Conservation (phyloP, 35 echinoderm and acorn worm species). For the Heliocidaris erythrogramma region DNA sequence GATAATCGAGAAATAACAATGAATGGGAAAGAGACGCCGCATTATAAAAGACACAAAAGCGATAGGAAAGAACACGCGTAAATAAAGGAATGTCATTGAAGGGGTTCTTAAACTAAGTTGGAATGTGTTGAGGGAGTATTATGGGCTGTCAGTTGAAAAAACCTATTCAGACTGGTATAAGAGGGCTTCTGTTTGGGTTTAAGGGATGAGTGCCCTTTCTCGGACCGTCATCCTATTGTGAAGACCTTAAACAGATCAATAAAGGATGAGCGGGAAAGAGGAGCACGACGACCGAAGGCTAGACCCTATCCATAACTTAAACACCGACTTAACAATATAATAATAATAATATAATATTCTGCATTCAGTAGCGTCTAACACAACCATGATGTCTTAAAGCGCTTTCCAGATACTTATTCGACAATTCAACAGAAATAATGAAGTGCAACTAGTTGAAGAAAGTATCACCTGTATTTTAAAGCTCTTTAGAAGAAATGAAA, state of each 20-base stretch:
- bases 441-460: too few species aligned
- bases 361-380: too few species aligned
- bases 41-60: neutral
- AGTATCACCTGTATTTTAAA: too few species aligned
- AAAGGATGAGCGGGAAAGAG: neutral
- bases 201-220: neutral
- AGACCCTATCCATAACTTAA: neutral
- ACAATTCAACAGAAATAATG: too few species aligned
- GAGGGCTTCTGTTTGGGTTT: slow-evolving; percentile 23
- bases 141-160: neutral
- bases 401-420: too few species aligned
- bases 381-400: too few species aligned
- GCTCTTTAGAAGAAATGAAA: too few species aligned
- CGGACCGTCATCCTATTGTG: slow-evolving; percentile 23
- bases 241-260: slow-evolving; percentile 27
- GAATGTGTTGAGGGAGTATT: slow-evolving; percentile 13
- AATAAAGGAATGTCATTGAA: neutral
- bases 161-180: neutral
- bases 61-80: neutral
- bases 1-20: neutral
- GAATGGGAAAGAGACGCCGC: neutral
- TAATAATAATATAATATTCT: too few species aligned
- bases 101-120: too few species aligned
- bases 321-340: neutral
- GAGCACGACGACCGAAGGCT: neutral